Percentiles rank a stretch among this genome's conserved stretches.
Conservation (phyloP, 1,140 invertebrate species). For the Scaptomyza graminum region DNA sequence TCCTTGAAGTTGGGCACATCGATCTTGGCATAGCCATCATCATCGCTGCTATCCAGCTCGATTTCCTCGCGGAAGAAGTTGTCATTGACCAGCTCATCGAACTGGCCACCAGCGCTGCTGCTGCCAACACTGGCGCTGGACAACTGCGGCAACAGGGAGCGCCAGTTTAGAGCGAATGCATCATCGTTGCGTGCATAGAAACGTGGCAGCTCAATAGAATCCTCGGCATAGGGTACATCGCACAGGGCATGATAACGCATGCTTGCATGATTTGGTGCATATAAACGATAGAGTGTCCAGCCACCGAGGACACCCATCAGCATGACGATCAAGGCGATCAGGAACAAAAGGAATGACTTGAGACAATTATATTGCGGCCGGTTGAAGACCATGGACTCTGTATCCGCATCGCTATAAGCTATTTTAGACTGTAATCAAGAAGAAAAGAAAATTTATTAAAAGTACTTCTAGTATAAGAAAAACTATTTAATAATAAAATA, state of each 20-base stretch:
- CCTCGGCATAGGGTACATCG: conserved; percentile 87
- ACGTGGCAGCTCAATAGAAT: conserved; percentile 72
- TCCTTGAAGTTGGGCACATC: conserved; percentile 92
- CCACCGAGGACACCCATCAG: conserved; percentile 90
- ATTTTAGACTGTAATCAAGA: conserved; percentile 50
- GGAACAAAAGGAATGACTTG: conserved; percentile 88
- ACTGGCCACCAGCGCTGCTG: conserved; percentile 10
- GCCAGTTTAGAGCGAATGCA: conserved; percentile 67
- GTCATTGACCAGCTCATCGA: conserved; percentile 49
- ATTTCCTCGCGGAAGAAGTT: conserved; percentile 90
- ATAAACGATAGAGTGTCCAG: conserved; percentile 90
- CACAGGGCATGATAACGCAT: conserved; percentile 88
- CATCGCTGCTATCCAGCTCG: conserved; percentile 88
- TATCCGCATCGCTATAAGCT: conserved; percentile 78
- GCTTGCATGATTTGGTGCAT: conserved; percentile 86
- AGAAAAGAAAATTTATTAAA: neutral
- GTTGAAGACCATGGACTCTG: conserved; percentile 84
- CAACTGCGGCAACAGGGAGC: conserved; percentile 66
- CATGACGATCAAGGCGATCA: conserved; percentile 89
- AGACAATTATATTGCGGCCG: conserved; percentile 85
- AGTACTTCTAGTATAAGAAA: too few species aligned
- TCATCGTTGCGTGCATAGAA: conserved; percentile 72
- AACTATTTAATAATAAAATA: too few species aligned
- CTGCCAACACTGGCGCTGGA: conserved; percentile 13
- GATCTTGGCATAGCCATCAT: conserved; percentile 89